A percentile compares a stretch with the other conserved stretches of the same genome.
Conservation (phyloP, 2,113 vertebrate genomes). For the Brachyhypopomus gauderio region DNA sequence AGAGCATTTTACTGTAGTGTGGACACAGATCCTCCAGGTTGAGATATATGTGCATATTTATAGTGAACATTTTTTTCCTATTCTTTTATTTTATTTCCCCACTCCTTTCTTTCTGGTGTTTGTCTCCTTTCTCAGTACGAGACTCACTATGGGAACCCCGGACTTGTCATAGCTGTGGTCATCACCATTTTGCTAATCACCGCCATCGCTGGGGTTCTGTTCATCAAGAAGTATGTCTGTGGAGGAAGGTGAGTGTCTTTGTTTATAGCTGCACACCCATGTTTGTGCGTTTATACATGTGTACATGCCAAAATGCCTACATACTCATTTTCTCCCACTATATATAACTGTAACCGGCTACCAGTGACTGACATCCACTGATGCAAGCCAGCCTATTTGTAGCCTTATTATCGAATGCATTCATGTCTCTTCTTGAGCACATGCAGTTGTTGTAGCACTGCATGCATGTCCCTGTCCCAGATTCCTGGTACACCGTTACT, state of each 20-base stretch:
- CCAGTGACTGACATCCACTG: too few relatives aligned
- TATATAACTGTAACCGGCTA: too few relatives aligned
- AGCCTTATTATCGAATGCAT: too few relatives aligned
- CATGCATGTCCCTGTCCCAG: constrained; percentile 60
- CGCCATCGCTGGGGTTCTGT: constrained; percentile 75
- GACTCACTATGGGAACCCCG: constrained; percentile 68
- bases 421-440: too few relatives aligned
- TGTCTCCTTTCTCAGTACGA: constrained; percentile 55
- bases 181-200: constrained; percentile 79
- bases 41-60: too few relatives aligned
- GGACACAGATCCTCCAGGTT: neutral
- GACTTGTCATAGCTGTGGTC: constrained; percentile 80
- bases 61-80: neutral
- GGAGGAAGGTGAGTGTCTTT: constrained; percentile 84
- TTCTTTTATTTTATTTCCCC: neutral
- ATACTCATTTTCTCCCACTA: too few relatives aligned
- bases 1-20: neutral
- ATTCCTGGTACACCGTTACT: constrained; percentile 92
- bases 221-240: constrained; percentile 93
- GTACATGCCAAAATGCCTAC: too few relatives aligned
- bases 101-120: neutral
- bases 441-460: too few relatives aligned
- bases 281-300: neutral
- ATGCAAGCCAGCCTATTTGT: too few relatives aligned
- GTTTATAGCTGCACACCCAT: neutral